Conservation (phyloP, 2,797 vertebrate genomes). For the Malacoraja senta region DNA sequence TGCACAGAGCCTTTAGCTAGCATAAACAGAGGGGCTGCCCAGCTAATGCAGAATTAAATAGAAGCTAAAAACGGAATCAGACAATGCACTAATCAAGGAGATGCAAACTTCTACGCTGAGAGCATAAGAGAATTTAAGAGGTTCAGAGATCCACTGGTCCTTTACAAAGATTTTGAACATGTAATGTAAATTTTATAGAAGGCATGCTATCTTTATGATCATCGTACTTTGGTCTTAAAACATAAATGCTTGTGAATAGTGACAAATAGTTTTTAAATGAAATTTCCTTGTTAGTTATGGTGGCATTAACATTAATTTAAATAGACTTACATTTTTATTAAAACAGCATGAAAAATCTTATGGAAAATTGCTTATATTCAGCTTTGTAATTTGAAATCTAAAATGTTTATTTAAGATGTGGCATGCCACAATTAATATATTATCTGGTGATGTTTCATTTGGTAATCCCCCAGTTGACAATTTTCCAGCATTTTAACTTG, state of each 20-base stretch:
- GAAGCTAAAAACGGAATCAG: not conserved
- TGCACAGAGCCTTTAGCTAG: slow-evolving; percentile 44
- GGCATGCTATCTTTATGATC: not conserved
- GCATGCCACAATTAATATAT: not conserved
- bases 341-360: not conserved
- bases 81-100: slow-evolving; percentile 1
- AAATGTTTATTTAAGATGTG: not conserved
- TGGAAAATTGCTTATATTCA: not conserved
- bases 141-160: not conserved
- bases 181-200: not conserved
- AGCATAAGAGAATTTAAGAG: not conserved
- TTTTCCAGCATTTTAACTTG: not conserved
- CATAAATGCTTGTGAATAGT: not conserved
- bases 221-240: not conserved
- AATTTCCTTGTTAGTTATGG: not conserved
- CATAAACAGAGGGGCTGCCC: slow-evolving; percentile 34
- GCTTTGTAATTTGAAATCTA: not conserved
- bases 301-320: not conserved
- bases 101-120: not conserved
- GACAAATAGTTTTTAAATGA: not conserved
- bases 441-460: not conserved
- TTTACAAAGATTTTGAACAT: not conserved
- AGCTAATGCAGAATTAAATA: not conserved
- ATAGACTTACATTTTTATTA: not conserved
- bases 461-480: not conserved